Evolutionary conservation across 1,140 invertebrate genomes (phyloP).

Genomic region (Drosophila lacertosa): DNA sequence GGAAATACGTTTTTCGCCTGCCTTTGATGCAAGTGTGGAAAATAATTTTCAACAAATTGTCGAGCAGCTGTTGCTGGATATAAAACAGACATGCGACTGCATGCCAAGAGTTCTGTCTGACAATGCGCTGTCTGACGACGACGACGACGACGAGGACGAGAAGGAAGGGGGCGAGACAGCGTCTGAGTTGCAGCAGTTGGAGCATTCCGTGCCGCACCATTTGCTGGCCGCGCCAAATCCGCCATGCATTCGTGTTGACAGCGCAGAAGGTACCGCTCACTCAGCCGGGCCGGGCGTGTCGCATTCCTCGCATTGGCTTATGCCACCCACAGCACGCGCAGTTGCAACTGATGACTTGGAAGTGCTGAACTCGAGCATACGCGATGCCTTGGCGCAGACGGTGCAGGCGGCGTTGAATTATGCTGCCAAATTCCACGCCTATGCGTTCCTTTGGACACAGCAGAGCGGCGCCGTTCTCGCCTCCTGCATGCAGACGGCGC

Average conservation of each 20-base stretch:
- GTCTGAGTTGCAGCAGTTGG: background rate
- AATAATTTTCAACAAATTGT: conserved; percentile 84
- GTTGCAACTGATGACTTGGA: conserved; percentile 57
- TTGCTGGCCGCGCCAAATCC: conserved; percentile 26
- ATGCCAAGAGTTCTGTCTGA: conserved; percentile 82
- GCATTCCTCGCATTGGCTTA: conserved; percentile 17
- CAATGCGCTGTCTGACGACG: conserved; percentile 70
- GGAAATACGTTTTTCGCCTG: conserved; percentile 82
- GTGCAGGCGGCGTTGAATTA: conserved; percentile 64
- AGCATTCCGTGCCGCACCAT: conserved; percentile 17
- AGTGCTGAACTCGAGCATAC: conserved; percentile 60
- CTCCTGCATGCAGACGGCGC: conserved; percentile 53
- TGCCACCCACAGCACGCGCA: conserved; percentile 5
- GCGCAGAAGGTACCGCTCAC: conserved; percentile 16
- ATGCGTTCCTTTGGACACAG: conserved; percentile 77
- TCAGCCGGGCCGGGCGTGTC: background rate
- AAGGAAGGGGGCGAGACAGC: conserved; percentile 10
- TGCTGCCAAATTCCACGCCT: conserved; percentile 78
- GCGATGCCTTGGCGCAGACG: conserved; percentile 63
- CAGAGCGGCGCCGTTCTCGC: conserved; percentile 55
- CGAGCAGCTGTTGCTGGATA: conserved; percentile 82
- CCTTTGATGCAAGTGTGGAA: conserved; percentile 78
- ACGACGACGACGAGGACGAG: conserved; percentile 32
- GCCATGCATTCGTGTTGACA: conserved; percentile 32
- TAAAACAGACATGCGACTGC: conserved; percentile 82